Base-by-base conservation (phyloP, 1,140 invertebrate genomes). In the Brachionus angularis region DNA sequence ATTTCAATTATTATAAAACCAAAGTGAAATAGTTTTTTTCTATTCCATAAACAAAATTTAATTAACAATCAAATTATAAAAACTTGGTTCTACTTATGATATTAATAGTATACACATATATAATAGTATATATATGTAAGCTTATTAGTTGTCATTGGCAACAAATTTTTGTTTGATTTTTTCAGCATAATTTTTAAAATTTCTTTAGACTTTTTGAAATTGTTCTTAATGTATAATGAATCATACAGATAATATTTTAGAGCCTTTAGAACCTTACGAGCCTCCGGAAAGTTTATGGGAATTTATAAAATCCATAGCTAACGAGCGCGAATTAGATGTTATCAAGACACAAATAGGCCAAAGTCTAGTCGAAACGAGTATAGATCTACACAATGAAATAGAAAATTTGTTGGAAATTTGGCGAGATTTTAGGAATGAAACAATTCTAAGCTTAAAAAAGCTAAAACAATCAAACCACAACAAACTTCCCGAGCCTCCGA, bases 201-300 rank as follows among this genome's bases (percentile, higher is more conserved):
- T n/a, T n/a, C n/a, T n/a, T n/a, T n/a, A n/a, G n/a, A n/a, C n/a
- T n/a, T n/a, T n/a, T n/a, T n/a, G n/a, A n/a, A n/a, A n/a, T n/a
- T n/a, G n/a, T n/a, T n/a, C n/a, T n/a, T n/a, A n/a, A n/a, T n/a
- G n/a, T n/a, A n/a, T n/a, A 55, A 39, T 58, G 53, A 39, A 8
- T 39, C 18, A 39, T 58, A 18, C 23, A 55, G 14, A 18, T 27
- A 16, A n/a, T 16, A 53, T 53, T 3, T 8, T 62, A 2, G 61
- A 67, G n/a, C 21, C 62, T 5, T 18, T 39, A 36, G 62, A 67
- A 1, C 29, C 42, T 18, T 67, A 67, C 16, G 62, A 67, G 16
- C 62, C 62, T 3, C 62, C 62, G 10, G 39, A 23, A 33, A 67
- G 62, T 23, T 8, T 67, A 12, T 67, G 62, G 62, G 29, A 67